phyloP scores from a whole-genome alignment of 2,113 vertebrate species.

The Ochotona princeps region DNA sequence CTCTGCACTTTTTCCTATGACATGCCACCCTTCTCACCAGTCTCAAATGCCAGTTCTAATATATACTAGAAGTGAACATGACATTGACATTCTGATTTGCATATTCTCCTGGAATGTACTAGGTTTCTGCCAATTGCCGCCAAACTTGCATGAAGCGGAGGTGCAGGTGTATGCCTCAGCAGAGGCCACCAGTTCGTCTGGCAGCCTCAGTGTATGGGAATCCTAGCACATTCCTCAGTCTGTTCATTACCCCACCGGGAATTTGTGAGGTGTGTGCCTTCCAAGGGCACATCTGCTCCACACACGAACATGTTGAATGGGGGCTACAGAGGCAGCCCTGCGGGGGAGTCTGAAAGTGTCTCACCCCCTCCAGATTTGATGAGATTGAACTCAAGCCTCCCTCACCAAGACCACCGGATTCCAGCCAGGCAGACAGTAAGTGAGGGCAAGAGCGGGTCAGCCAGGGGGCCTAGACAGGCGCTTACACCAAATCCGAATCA shows the following conservation, averaged over 20 bases:
- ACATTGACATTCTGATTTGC: slow-evolving; percentile 23
- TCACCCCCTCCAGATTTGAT: slow-evolving; percentile 25
- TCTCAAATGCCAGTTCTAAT: background rate
- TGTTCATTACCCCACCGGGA: background rate
- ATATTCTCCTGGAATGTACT: slow-evolving; percentile 41
- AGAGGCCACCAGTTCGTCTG: no score
- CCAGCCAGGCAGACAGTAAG: background rate
- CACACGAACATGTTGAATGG: background rate
- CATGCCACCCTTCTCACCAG: background rate
- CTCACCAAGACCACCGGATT: background rate
- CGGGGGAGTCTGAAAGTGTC: background rate
- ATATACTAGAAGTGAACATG: background rate
- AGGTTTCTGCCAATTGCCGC: background rate
- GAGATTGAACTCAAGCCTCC: slow-evolving; percentile 2
- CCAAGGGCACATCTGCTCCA: background rate
- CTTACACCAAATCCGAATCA: background rate
- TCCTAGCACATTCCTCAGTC: slow-evolving; percentile 14
- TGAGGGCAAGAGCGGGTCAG: slow-evolving; percentile 12
- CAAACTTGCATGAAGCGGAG: background rate
- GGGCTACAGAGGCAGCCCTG: background rate
- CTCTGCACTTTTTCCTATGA: background rate
- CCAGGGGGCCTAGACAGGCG: background rate
- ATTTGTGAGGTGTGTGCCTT: slow-evolving; percentile 22
- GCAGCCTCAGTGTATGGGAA: slow-evolving; percentile 6
- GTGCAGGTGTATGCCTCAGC: no score